Evolutionary conservation across 2,113 vertebrate genomes (phyloP), one percentile per base, ranked within the genome.

Genomic region (Pleuronectes platessa): DNA sequence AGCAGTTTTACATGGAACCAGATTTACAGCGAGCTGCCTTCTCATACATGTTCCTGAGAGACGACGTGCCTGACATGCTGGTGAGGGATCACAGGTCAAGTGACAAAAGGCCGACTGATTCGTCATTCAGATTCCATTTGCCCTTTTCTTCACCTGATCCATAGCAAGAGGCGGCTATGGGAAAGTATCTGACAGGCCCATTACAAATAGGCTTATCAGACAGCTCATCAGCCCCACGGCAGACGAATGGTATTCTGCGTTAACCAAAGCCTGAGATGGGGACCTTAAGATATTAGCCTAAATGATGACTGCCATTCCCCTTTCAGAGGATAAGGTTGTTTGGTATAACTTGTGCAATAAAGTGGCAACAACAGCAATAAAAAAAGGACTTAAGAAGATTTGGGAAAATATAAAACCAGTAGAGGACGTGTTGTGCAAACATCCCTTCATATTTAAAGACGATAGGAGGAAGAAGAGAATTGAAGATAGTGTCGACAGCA

Each of bases 61-160:
- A 66, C 37, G 23, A 71, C 49, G 47, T 66, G 21, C 58, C 61
- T 66, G 20, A 71, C 56, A 40, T 65, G 62, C 47, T 65, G 17
- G 4, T 74, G 42, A 26, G 17, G 58, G 61, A 55, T 61, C 68
- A 78, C 6, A 68, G 82, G 58, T 87, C 61, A 85, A 68, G 45
- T 67, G 53, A 87, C 68, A 79, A 76, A 87, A 83, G 61, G 71
- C 58, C 54, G 63, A 64, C 68, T 76, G 79, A 79, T 71, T 80
- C 83, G 54, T 80, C 31, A 73, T 71, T 82, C 61, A 66, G 35
- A 82, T 60, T 85, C 54, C 56, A 79, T 72, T 64, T 86, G 74
- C 37, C 75, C 78, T 83, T 87, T 87, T 79, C 49, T 74, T 61
- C 15, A 74, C 60, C 71, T 77, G 67, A 74, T 74, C 61, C 67